A percentile compares a stretch with the other conserved stretches of the same genome.
phyloP scores from a whole-genome alignment of 2,113 vertebrate genomes.

The Gavialis gangeticus region DNA sequence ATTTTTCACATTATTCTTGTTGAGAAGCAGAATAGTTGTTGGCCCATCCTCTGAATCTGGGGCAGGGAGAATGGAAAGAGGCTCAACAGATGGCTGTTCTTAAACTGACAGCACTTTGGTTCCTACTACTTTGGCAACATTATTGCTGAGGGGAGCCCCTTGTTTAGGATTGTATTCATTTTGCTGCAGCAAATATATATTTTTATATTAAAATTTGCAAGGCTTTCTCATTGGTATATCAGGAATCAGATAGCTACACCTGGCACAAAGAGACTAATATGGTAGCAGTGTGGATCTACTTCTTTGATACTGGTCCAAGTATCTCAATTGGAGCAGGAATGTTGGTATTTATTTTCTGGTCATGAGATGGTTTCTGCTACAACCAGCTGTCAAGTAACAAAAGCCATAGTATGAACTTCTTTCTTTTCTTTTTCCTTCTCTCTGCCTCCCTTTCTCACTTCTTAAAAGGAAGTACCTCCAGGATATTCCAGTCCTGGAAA shows the following conservation, averaged over 20 bases:
- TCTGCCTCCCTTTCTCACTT: neutral
- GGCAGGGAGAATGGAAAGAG: conserved; percentile 61
- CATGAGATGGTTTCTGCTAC: neutral
- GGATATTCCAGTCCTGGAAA: neutral
- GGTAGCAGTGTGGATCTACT: accelerated
- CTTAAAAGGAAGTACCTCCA: neutral
- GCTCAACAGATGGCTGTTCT: conserved; percentile 66
- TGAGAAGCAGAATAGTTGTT: conserved; percentile 55
- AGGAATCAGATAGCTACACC: neutral
- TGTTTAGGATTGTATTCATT: neutral
- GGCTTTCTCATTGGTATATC: neutral
- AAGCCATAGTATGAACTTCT: neutral
- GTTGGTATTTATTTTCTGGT: accelerated
- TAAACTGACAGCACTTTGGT: conserved; percentile 63
- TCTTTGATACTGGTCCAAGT: neutral
- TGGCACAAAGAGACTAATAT: neutral
- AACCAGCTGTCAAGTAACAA: neutral
- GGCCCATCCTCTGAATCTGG: conserved; percentile 10
- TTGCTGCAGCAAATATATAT: neutral
- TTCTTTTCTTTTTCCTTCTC: neutral
- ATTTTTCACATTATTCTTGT: conserved; percentile 48
- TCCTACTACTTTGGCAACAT: conserved; percentile 70
- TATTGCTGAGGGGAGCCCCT: neutral
- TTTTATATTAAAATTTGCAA: neutral
- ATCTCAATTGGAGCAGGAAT: no score